Evolutionary conservation across 2,797 vertebrate species (phyloP).

Genomic region (Enteromius argenteus): DNA sequence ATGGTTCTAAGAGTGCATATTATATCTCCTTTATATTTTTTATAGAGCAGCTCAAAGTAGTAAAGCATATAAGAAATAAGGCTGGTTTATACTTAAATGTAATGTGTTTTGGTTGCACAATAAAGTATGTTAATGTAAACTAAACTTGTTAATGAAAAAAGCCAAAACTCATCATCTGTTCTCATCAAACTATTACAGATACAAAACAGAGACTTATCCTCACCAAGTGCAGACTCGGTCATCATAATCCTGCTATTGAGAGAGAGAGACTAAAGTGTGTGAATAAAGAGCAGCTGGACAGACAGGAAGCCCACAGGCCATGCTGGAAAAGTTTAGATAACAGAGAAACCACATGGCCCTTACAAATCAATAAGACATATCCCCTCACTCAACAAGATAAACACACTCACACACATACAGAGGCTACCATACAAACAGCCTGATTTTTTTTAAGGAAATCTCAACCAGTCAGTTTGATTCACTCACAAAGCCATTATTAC

Average conservation of each 20-base stretch:
- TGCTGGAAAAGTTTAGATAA: constrained; percentile 67
- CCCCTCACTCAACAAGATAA: constrained; percentile 59
- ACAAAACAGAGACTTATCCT: background rate
- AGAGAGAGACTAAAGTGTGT: constrained; percentile 58
- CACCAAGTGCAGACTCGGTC: background rate
- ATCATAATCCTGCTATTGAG: background rate
- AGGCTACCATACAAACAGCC: constrained; percentile 21
- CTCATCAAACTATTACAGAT: background rate
- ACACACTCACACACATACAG: constrained; percentile 35
- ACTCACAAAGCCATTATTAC: constrained; percentile 33
- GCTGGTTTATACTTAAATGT: background rate
- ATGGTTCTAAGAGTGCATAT: background rate
- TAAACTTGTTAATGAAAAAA: background rate
- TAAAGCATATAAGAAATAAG: background rate
- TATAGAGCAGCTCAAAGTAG: background rate
- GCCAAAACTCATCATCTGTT: background rate
- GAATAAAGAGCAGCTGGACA: constrained; percentile 63
- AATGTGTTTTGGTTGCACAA: background rate
- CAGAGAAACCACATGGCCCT: constrained; percentile 70
- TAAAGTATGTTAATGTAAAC: background rate
- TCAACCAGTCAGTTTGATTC: constrained; percentile 55
- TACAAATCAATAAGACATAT: constrained; percentile 80
- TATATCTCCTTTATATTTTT: background rate
- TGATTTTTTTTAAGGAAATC: constrained; percentile 49
- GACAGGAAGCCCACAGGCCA: constrained; percentile 68